Base-by-base conservation (phyloP, 2,113 vertebrate genomes). In the Sardina pilchardus region DNA sequence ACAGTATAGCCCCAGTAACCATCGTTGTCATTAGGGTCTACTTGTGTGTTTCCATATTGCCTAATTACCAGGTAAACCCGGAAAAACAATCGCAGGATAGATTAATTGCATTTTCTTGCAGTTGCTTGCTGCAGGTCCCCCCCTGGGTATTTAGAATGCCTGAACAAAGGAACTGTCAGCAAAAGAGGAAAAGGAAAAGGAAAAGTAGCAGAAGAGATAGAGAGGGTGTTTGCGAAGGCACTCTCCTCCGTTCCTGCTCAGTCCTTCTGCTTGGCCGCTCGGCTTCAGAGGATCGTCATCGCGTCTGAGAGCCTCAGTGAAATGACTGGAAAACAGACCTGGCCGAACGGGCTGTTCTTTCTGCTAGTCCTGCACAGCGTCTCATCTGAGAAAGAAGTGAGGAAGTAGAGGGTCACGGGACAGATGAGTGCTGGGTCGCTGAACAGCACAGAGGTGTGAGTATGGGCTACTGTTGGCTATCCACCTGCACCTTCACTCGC, bases 131-230 rank as follows among this genome's bases (percentile, higher is more conserved):
- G n/a, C 6, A 6, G 10, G 26, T 42, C 10, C 63, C 63, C 63
- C 63, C 3, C n/a, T 71, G 63, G n/a, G 63, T 30, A 71, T 71
- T 71, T 78, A 36, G 34, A 78, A 36, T 78, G 14, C 19, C 14
- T 36, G 71, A 78, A 78, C 34, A 78, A 78, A 39, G 34, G 34
- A 78, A 36, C 71, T 17, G 34, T 36, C 71, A 78, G 71, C 30
- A 36, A 78, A 36, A 36, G 30, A 84, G 75, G 82, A 83, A 39
- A 36, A 84, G 82, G 75, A 84, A 83, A 39, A 36, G 82, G 82
- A 43, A 30, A 21, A 26, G 8, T 45, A 14, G 75, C 30, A 81
- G 44, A 21, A 50, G 45, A 63, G 78, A 82, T 14, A 42, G 43
- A 82, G n/a, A 42, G 78, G 39, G 12, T 26, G 47, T 45, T 44